Conservation (phyloP, 2,888 invertebrate genomes). For the Aradus depressus region DNA sequence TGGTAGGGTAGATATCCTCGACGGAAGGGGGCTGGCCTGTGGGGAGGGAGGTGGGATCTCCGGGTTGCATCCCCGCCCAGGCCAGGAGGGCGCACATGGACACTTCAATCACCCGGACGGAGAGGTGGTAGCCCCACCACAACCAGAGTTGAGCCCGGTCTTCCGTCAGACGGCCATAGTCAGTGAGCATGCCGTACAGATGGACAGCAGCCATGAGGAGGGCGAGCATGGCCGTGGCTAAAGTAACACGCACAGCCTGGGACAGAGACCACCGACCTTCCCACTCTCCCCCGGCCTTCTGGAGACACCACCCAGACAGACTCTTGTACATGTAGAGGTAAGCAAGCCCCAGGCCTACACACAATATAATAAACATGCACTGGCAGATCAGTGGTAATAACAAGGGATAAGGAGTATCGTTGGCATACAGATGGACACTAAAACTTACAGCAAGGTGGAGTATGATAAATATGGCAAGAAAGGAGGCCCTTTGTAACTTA, state of each 20-base stretch:
- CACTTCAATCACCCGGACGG: constrained; percentile 72
- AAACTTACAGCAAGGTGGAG: constrained; percentile 71
- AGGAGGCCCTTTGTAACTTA: constrained; percentile 58
- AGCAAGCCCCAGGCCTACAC: constrained; percentile 69
- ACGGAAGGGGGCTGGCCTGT: constrained; percentile 32
- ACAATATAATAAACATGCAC: constrained; percentile 74
- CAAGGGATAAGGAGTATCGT: constrained; percentile 28
- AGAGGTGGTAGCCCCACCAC: constrained; percentile 85
- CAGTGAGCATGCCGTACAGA: constrained; percentile 46
- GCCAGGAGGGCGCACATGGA: constrained; percentile 75
- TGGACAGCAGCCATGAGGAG: constrained; percentile 72
- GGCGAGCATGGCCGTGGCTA: constrained; percentile 75
- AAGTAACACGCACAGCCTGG: constrained; percentile 79
- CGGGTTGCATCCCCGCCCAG: constrained; percentile 64
- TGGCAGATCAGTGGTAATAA: constrained; percentile 62
- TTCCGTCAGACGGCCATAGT: constrained; percentile 36
- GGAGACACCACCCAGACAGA: constrained; percentile 45
- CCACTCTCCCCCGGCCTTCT: constrained; percentile 35
- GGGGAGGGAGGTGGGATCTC: constrained; percentile 37
- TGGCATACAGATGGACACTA: constrained; percentile 54
- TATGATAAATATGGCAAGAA: constrained; percentile 65
- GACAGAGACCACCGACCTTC: constrained; percentile 49
- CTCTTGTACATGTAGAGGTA: constrained; percentile 75
- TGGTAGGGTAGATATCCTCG: constrained; percentile 43
- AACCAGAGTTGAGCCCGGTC: constrained; percentile 55